Evolutionary conservation across 2,888 invertebrate genomes (phyloP).

Genomic region (Ditula angustiorana): DNA sequence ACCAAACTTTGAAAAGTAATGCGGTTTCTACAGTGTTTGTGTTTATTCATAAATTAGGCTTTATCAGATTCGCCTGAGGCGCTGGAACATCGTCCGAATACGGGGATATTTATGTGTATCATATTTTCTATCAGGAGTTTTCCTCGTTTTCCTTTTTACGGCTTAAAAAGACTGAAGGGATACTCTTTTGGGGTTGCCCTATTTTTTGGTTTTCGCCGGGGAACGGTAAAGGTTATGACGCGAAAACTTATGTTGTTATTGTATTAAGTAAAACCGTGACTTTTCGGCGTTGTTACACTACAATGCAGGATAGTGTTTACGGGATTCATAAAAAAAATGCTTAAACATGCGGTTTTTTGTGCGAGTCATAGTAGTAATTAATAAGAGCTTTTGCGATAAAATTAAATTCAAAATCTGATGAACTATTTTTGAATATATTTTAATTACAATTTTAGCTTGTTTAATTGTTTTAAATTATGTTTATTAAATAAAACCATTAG

Average conservation of each 20-base stretch:
- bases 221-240: not conserved
- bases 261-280: not conserved
- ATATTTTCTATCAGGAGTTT: constrained; percentile 71
- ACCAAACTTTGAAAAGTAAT: not conserved
- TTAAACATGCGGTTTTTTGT: no score
- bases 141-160: constrained; percentile 66
- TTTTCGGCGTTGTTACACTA: not conserved
- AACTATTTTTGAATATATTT: no score
- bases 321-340: no score
- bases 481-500: no score
- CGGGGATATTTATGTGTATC: constrained; percentile 73
- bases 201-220: constrained; percentile 3
- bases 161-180: constrained; percentile 56
- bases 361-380: no score
- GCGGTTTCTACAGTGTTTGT: not conserved
- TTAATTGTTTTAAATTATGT: no score
- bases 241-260: not conserved
- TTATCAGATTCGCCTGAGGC: constrained; percentile 58
- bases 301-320: no score
- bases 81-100: constrained; percentile 72
- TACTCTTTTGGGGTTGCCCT: constrained; percentile 26
- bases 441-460: no score
- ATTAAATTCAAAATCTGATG: no score
- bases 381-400: no score
- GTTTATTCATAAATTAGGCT: constrained; percentile 52